phyloP scores from a whole-genome alignment of 2,888 invertebrate genomes.

The Dicycla oo region DNA sequence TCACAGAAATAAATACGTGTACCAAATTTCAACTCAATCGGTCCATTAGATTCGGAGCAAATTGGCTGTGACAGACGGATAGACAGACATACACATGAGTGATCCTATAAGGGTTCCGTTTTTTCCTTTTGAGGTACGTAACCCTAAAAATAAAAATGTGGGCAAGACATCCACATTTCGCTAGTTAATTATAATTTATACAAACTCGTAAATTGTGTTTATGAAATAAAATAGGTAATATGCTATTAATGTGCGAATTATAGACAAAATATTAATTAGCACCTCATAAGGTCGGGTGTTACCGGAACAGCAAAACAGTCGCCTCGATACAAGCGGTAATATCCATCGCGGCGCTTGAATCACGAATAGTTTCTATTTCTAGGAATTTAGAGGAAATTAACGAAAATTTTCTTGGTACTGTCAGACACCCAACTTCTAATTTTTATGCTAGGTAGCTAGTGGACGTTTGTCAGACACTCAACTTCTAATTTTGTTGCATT shows the following conservation, averaged over 20 bases:
- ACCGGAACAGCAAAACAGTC: constrained; percentile 48
- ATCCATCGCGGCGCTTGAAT: too few species aligned
- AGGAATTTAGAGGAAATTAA: background rate
- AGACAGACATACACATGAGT: too few species aligned
- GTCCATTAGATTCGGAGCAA: too few species aligned
- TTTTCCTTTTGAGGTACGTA: too few species aligned
- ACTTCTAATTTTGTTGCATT: too few species aligned
- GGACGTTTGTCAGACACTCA: background rate
- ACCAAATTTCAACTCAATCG: too few species aligned
- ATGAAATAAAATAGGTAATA: background rate
- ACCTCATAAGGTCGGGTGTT: constrained; percentile 54
- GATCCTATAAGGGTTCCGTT: too few species aligned
- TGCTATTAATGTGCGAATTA: constrained; percentile 26
- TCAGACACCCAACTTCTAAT: background rate
- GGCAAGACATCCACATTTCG: background rate
- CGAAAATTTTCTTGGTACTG: background rate
- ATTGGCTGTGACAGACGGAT: too few species aligned
- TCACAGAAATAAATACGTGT: too few species aligned
- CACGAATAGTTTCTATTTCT: background rate
- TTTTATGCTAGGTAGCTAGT: background rate
- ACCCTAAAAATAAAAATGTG: too few species aligned
- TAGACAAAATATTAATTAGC: constrained; percentile 37
- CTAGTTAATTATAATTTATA: background rate
- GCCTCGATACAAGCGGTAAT: constrained; percentile 10
- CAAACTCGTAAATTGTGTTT: background rate